phyloP scores from a whole-genome alignment of 2,888 invertebrate species.

The Tholera decimalis region DNA sequence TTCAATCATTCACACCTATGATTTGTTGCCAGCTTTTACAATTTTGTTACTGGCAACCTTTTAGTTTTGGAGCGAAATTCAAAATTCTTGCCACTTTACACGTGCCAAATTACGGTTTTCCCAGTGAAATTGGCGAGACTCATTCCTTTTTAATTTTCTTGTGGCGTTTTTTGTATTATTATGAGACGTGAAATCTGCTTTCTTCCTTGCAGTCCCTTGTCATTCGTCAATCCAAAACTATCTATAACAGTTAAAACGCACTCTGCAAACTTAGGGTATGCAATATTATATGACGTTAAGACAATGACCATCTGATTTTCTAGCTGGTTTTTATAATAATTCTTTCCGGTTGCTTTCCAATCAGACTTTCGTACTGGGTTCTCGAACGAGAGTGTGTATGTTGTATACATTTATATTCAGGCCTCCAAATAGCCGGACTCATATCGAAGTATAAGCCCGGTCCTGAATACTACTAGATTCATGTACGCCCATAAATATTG shows the following conservation, averaged over 20 bases:
- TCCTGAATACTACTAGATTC: neutral
- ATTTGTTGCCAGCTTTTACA: conserved; percentile 42
- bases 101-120: neutral
- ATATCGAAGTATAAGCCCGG: neutral
- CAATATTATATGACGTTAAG: no score
- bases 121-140: no score
- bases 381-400: neutral
- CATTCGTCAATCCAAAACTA: no score
- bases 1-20: conserved; percentile 37
- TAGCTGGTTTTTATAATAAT: neutral
- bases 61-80: conserved; percentile 37
- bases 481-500: neutral
- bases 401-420: neutral
- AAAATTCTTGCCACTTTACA: neutral
- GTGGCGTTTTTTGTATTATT: no score
- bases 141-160: no score
- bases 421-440: neutral
- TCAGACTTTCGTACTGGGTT: neutral
- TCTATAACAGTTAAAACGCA: no score
- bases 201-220: no score
- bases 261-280: no score
- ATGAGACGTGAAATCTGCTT: no score
- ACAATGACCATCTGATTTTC: no score
- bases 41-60: conserved; percentile 47
- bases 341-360: neutral